A percentile compares a stretch with the other conserved stretches of the same genome.
Evolutionary conservation across 2,888 invertebrate species (phyloP).

Genomic region (Troides helena): DNA sequence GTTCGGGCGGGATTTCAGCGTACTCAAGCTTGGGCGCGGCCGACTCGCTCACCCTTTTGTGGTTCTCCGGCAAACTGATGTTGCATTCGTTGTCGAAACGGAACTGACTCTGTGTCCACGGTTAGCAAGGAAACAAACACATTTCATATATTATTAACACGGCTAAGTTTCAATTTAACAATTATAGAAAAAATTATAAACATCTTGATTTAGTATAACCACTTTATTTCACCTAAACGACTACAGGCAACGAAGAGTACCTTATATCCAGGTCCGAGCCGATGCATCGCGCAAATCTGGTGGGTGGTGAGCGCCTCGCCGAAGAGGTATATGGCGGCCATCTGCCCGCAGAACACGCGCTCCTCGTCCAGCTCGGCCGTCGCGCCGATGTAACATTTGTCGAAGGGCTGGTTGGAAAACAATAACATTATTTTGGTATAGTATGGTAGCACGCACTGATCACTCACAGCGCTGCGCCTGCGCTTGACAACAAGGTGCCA

Average conservation of each 20-base stretch:
- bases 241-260: conserved; percentile 66
- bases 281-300: conserved; percentile 99
- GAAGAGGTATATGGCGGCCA: conserved; percentile 99
- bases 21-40: conserved; percentile 70
- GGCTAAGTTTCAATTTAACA: not conserved
- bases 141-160: conserved; percentile 25
- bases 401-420: conserved; percentile 89
- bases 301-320: conserved; percentile 98
- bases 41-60: conserved; percentile 95
- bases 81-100: conserved; percentile 99
- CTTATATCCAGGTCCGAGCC: conserved; percentile 99
- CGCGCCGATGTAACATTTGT: conserved; percentile 99
- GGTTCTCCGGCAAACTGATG: conserved; percentile 97
- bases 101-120: conserved; percentile 95
- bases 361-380: conserved; percentile 98
- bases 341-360: conserved; percentile 99
- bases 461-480: too few relatives aligned
- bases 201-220: too few relatives aligned
- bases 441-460: too few relatives aligned
- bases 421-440: not conserved
- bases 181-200: too few relatives aligned
- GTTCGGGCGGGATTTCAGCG: conserved; percentile 46
- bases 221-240: too few relatives aligned
- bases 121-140: conserved; percentile 61
- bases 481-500: too few relatives aligned